These are phyloP conservation scores for Diachasmimorpha longicaudata DNA, from an alignment of 1,140 invertebrate species.

Conservation along the genomic window DNA sequence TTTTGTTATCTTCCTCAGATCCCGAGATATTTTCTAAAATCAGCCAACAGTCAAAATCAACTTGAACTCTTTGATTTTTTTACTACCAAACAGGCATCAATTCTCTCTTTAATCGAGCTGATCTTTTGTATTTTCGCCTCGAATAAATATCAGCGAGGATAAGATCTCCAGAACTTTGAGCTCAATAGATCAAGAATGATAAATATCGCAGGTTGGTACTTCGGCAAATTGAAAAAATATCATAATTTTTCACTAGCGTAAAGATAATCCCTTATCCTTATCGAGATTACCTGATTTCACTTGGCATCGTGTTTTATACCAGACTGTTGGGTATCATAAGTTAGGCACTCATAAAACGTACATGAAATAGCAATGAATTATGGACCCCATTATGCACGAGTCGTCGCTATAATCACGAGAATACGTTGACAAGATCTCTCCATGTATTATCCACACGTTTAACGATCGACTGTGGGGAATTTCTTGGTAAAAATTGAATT, in stretches of 20 bases:
- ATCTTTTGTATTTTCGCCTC: neutral
- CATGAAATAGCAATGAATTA: conserved; percentile 50
- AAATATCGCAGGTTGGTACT: neutral
- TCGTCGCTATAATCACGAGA: conserved; percentile 48
- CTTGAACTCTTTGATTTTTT: too few species aligned
- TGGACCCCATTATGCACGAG: conserved; percentile 55
- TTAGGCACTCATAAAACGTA: conserved; percentile 3
- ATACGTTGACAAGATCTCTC: conserved; percentile 51
- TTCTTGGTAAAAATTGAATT: too few species aligned
- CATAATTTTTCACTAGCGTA: neutral
- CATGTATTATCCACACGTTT: conserved; percentile 34
- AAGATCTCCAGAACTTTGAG: neutral
- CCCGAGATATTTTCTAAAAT: too few species aligned
- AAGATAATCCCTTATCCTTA: conserved; percentile 28
- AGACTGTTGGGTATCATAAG: neutral
- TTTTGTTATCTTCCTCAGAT: too few species aligned
- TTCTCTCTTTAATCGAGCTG: neutral
- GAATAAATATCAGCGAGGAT: neutral
- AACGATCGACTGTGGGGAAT: conserved; percentile 19
- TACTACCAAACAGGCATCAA: neutral
- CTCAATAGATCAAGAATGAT: neutral
- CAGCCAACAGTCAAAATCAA: too few species aligned
- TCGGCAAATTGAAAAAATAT: neutral
- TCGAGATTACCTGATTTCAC: conserved; percentile 45
- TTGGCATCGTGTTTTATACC: neutral